Base-by-base conservation (phyloP, 1,140 invertebrate species). In the Lutraria rhynchaena region DNA sequence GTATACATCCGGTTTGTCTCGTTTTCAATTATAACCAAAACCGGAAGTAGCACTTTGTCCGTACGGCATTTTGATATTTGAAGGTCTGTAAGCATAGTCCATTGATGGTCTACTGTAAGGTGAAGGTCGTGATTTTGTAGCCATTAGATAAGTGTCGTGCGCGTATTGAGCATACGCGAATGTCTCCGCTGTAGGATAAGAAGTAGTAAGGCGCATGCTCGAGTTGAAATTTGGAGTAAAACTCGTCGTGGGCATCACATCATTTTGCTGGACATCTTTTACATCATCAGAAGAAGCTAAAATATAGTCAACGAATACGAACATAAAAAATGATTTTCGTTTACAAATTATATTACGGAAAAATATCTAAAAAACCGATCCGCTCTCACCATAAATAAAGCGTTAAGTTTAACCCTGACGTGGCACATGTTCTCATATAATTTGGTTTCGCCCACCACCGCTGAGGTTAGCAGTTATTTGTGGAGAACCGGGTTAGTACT, bases 71-170 rank as follows among this genome's bases (percentile, higher is more conserved):
- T 87, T 87, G 69, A 87, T 83, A 41, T 83, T 69, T 37, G 86
- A 82, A 4, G 76, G 24, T 70, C 76, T 69, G 24, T 87, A 84
- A 61, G 81, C 82, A 31, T 87, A 87, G 33, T 87, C 86, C 82
- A 85, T 81, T 1, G 63, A 46, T 17, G 65, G 80, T 3, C 86
- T 73, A 3, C 81, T 60, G 53, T 87, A 87, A 22, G 86, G 86
- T 19, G 86, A 82, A 19, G 83, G 70, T 33, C 86, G 73, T 22
- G 74, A 61, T 70, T 87, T 87, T 1, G 86, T 53, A 13, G 83
- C 82, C 83, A 87, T 85, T 57, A 87, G 82, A 35, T 87, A 87
- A 15, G 86, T 84, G 63, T 87, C 86, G 49, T 85, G 83, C 37
- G 83, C 73, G 57, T 87, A 87, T 11, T 84, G 83, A 11, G 77